Evolutionary conservation across 1,140 invertebrate genomes (phyloP), one percentile per base, ranked within the genome.

Genomic region (Marisa cornuarietis): DNA sequence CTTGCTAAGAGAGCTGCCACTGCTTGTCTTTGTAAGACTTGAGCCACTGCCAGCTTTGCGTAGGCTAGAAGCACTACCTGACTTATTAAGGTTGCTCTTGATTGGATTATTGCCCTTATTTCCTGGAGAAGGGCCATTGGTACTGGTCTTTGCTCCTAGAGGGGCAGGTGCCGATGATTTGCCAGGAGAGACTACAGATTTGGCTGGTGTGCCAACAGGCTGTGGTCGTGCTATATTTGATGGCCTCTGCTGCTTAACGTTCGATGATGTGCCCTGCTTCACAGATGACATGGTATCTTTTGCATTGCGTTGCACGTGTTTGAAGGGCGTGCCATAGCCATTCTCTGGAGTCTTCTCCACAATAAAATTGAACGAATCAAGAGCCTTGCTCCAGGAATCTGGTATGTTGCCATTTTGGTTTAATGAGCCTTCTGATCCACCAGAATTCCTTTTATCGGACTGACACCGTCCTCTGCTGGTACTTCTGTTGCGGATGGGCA

Each of bases 301-400:
- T 58, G 78, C 75, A 66, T 80, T 83, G 20, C 80, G 69, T 65
- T 84, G 78, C 71, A 74, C 75, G 62, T 80, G 82, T 66, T 82
- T 78, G 78, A 78, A 83, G 11, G 69, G 75, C 58, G 74, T 20
- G 14, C 73, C 31, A 68, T 75, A 76, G 58, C 79, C 69, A 18
- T 78, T 79, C 4, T 82, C 84, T 54, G 66, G 68, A 7, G 68
- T 72, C 18, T 65, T 83, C 69, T 87, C 86, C 18, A 81, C 79
- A 24, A 79, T 51, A 62, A 83, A 83, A 68, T 83, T 85, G 58
- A 82, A 84, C 20, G 73, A 62, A 79, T 83, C 83, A 22, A 87
- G 81, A 26, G 85, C 80, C 75, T 87, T 87, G 61, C 72, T 82
- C 86, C 86, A 86, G 10, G 85, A 79, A 22, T 83, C 83, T 13